Base-by-base conservation (phyloP, 2,797 vertebrate genomes). In the Percopsis omiscomaycus region DNA sequence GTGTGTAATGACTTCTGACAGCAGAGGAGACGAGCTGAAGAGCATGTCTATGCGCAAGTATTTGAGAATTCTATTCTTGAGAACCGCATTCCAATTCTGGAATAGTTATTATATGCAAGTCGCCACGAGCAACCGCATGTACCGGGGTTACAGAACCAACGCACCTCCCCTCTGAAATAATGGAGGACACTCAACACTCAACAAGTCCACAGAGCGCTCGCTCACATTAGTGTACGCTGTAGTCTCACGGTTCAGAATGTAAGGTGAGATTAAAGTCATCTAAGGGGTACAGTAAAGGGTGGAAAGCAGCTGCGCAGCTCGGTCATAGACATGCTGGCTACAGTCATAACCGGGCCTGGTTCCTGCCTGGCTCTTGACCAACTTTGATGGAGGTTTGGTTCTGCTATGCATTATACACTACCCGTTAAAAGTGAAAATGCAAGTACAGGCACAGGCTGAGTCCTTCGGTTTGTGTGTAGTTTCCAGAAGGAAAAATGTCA, bases 1-100 rank as follows among this genome's bases (percentile, higher is more conserved):
- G 84, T 88, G 76, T 85, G 78, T 90, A 91, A 90, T 88, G 83
- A 87, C 82, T 89, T 89, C 79, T 91, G 87, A 90, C 88, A 90
- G 86, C 83, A 83, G 80, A 81, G 86, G 89, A 89, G 89, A 90
- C 86, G 69, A 84, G 79, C 84, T 84, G 87, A 87, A 75, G 83
- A 85, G 85, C 82, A 77, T 58, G 87, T 77, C 77, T 86, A 77
- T 73, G 77, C 78, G 72, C 67, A 75, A 80, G 81, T 78, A 80
- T 87, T 87, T 78, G 64, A 81, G 81, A 75, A 82, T 6, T 86
- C 79, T 68, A 55, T 81, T 87, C 84, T 67, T 55, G 74, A 80
- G 82, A 87, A 85, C 83, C 69, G 61, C 84, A 85, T 89, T 89
- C 85, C 84, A 81, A 47, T 84, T 83, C 82, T 88, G 80, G 83